phyloP scores from a whole-genome alignment of 2,888 invertebrate genomes.

The Coelopa pilipes region DNA sequence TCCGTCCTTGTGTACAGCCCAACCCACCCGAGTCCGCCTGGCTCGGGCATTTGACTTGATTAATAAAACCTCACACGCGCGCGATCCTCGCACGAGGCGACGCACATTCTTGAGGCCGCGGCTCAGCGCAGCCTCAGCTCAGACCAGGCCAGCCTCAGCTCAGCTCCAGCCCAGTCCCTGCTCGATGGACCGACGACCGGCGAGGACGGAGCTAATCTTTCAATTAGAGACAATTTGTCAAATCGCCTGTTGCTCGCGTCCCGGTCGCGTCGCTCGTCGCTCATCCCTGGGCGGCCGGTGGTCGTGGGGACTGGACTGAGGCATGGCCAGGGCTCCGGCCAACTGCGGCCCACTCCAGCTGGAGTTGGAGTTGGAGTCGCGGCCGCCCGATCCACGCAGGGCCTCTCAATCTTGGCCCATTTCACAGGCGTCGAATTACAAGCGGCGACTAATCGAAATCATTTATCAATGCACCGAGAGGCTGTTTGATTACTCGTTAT shows the following conservation, averaged over 20 bases:
- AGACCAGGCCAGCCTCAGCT: too few species aligned
- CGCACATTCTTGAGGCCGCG: conserved; percentile 9
- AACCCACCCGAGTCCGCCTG: neutral
- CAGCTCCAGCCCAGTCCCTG: too few species aligned
- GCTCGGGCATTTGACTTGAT: conserved; percentile 49
- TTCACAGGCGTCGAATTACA: conserved; percentile 67
- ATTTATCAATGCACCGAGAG: conserved; percentile 58
- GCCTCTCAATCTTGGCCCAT: conserved; percentile 64
- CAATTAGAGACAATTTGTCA: conserved; percentile 67
- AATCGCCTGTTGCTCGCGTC: conserved; percentile 56
- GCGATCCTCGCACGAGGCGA: conserved; percentile 51
- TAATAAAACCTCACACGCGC: conserved; percentile 63
- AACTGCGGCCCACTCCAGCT: conserved; percentile 28
- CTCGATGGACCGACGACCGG: neutral
- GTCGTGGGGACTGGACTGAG: neutral
- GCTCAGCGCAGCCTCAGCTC: too few species aligned
- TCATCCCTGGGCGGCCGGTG: neutral
- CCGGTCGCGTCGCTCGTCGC: neutral
- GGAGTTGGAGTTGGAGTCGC: too few species aligned
- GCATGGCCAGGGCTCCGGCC: neutral
- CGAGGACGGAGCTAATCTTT: conserved; percentile 60
- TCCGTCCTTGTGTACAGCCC: neutral
- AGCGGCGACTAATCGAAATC: conserved; percentile 66
- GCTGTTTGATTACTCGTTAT: conserved; percentile 34
- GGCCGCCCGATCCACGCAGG: conserved; percentile 44